These are phyloP conservation scores for Gymnothorax javanicus DNA, from an alignment of 2,797 vertebrate species.

Conservation along the genomic window DNA sequence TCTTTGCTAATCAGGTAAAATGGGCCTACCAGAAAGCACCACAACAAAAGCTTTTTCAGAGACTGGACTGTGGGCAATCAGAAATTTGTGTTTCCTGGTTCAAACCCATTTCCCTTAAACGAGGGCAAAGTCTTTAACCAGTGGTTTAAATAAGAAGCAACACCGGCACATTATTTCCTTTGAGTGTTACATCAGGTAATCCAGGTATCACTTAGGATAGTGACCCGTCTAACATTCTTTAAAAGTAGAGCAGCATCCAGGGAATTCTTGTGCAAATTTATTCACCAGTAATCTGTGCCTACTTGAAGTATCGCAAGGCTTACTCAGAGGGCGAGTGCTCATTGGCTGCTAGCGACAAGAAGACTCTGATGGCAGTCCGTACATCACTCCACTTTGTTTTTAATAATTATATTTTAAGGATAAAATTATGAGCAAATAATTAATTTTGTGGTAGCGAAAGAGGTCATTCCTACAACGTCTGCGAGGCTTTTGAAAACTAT, in stretches of 20 bases:
- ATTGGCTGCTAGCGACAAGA: not conserved
- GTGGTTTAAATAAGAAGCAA: not conserved
- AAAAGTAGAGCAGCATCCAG: not conserved
- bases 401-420: not conserved
- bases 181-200: not conserved
- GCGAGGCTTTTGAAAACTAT: not conserved
- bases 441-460: not conserved
- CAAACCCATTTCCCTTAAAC: not conserved
- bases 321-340: not conserved
- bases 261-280: not conserved
- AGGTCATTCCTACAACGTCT: not conserved
- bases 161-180: not conserved
- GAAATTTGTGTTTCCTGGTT: not conserved
- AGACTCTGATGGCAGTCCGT: not conserved
- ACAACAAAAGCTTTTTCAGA: not conserved
- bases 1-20: constrained; percentile 2
- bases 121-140: not conserved
- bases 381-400: not conserved
- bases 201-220: not conserved
- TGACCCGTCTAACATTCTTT: not conserved
- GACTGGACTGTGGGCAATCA: not conserved
- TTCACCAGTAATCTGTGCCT: not conserved
- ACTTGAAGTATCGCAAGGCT: not conserved
- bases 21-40: not conserved
- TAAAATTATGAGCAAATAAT: not conserved